Evolutionary conservation across 1,140 invertebrate species (phyloP), one percentile per base, ranked within the genome.

Genomic region (Spodoptera frugiperda): DNA sequence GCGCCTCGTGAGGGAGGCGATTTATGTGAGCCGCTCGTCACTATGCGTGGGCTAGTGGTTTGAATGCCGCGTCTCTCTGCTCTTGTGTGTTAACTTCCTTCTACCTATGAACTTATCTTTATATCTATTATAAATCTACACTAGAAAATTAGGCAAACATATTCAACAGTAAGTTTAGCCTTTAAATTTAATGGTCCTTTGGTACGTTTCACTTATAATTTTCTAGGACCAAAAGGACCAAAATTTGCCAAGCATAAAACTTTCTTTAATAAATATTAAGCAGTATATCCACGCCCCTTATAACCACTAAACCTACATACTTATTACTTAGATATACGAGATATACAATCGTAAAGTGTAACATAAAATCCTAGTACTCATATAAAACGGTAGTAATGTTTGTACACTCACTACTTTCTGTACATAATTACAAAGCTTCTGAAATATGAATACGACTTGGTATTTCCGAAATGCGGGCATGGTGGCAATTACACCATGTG

Each of bases 1-100:
- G 68, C 68, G 55, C 68, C 68, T 71, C 44, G 15, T 70, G 46
- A 53, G 53, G 21, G 63, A 72, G 30, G 33, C 70, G 70, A 72
- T 72, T 72, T 72, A 72, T 73, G 55, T 61, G 63, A 48, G 44
- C 63, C 39, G 17, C 17, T 19, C 33, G 51, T 10, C 70, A 12
- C 54, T 49, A 17, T 59, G 71, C 54, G 71, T 73, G 44, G 11
- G 39, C 44, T 15, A 39, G 46, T 65, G 3, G 46, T 63, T 33
- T 65, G 39, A 33, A 15, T 44, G 14, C 57, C 30, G 12, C 25
- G 33, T 39, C 10, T 48, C 17, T 25, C 14, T 25, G 44, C 9
- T 49, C 10, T 44, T 67, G 63, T 39, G 65, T 67, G 63, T 49
- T 49, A 39, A 39, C 33, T 8, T 4, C 33, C 33, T 10, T 19